phyloP scores from a whole-genome alignment of 2,797 vertebrate genomes.

The Chloroceryle inda region DNA sequence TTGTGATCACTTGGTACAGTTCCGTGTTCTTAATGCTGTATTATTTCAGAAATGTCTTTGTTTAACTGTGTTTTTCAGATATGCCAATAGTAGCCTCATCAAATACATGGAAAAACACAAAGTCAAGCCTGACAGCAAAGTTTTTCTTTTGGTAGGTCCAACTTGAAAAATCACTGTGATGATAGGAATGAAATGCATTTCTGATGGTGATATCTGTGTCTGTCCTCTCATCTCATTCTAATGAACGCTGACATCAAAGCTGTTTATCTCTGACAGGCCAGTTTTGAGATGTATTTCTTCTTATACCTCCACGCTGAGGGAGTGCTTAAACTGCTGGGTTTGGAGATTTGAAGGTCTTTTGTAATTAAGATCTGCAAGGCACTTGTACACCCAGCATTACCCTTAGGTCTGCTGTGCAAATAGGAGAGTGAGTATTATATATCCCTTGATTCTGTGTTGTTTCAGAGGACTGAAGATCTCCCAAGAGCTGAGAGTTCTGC shows the following conservation, averaged over 20 bases:
- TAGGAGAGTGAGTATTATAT: background rate
- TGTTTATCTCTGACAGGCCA: background rate
- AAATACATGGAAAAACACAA: slow-evolving; percentile 99
- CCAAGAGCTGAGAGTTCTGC: background rate
- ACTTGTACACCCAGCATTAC: background rate
- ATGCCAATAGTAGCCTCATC: slow-evolving; percentile 97
- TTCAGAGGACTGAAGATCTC: background rate
- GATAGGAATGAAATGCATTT: slow-evolving; percentile 16
- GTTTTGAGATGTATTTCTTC: slow-evolving; percentile 5
- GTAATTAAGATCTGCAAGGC: background rate
- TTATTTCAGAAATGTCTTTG: slow-evolving; percentile 37
- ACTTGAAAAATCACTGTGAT: background rate
- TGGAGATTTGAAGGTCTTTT: background rate
- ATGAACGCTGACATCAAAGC: background rate
- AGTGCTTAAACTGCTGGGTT: background rate
- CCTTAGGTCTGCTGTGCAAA: background rate
- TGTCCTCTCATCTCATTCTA: background rate
- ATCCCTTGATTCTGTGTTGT: background rate
- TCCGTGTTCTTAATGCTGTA: background rate
- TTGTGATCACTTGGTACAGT: background rate
- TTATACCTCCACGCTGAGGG: background rate
- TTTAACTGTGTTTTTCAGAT: slow-evolving; percentile 81
- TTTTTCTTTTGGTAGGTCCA: slow-evolving; percentile 93
- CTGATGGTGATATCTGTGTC: background rate
- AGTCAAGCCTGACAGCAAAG: slow-evolving; percentile 98